phyloP scores from a whole-genome alignment of 1,140 invertebrate genomes.

The Proales similis region DNA sequence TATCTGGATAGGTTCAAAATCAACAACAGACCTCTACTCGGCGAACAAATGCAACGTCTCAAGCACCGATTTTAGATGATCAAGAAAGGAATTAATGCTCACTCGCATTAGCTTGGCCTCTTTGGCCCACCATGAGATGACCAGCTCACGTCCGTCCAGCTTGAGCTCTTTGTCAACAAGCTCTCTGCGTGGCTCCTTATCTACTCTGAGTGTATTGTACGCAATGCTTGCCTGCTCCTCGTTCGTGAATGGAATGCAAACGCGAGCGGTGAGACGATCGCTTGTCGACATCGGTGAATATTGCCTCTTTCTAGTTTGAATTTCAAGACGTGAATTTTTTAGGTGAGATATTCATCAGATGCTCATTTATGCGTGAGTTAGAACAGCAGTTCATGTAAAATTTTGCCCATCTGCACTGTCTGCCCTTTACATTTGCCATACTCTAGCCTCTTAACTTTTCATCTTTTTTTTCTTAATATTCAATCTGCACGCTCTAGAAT shows the following conservation, averaged over 20 bases:
- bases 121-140: conserved; percentile 10
- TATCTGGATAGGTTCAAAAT: neutral
- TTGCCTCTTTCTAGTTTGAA: too few relatives aligned
- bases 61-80: conserved; percentile 24
- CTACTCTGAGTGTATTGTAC: conserved; percentile 19
- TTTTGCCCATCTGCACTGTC: too few relatives aligned
- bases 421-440: too few relatives aligned
- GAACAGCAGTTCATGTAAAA: too few relatives aligned
- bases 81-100: conserved; percentile 10
- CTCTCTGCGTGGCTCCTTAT: conserved; percentile 34
- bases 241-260: conserved; percentile 11
- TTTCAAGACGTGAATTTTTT: too few relatives aligned
- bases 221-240: conserved; percentile 36
- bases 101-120: conserved; percentile 26
- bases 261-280: conserved; percentile 19
- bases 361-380: too few relatives aligned
- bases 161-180: conserved; percentile 15
- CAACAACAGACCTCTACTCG: neutral
- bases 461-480: too few relatives aligned
- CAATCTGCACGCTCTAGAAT: too few relatives aligned
- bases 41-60: conserved; percentile 19
- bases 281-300: too few relatives aligned
- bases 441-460: too few relatives aligned
- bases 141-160: neutral
- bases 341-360: too few relatives aligned